Conservation (phyloP, 2,797 vertebrate species). For the Bradypus variegatus region DNA sequence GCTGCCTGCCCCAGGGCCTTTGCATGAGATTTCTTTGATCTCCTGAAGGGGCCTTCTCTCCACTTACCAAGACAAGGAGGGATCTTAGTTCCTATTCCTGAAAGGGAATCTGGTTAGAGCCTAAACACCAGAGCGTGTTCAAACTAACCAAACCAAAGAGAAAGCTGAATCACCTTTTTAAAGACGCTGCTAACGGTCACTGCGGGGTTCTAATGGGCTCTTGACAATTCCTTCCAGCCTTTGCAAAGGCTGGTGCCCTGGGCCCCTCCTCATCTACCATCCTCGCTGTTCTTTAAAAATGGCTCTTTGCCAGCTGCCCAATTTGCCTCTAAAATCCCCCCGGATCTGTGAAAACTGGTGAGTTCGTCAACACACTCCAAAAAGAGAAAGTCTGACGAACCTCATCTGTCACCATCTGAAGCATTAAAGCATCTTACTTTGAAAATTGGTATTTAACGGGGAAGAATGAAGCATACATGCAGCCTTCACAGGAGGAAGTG, state of each 20-base stretch:
- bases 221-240: background rate
- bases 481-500: background rate
- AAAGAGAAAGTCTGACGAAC: background rate
- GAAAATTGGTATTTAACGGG: constrained; percentile 18
- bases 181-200: background rate
- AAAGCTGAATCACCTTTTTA: background rate
- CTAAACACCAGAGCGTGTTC: background rate
- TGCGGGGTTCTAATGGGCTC: background rate
- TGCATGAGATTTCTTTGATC: background rate
- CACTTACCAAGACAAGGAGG: background rate
- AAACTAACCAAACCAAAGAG: background rate
- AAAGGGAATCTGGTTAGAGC: background rate
- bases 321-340: background rate
- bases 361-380: background rate
- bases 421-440: background rate
- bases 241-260: background rate
- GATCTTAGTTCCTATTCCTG: background rate
- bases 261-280: background rate
- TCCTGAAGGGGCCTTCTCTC: background rate
- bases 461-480: background rate
- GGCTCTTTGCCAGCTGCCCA: background rate
- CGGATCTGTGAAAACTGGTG: background rate
- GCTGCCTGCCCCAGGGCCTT: no score
- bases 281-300: constrained; percentile 15
- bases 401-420: background rate